These are phyloP conservation scores for Mareca strepera DNA, from an alignment of 2,797 vertebrate genomes.

Conservation along the genomic window DNA sequence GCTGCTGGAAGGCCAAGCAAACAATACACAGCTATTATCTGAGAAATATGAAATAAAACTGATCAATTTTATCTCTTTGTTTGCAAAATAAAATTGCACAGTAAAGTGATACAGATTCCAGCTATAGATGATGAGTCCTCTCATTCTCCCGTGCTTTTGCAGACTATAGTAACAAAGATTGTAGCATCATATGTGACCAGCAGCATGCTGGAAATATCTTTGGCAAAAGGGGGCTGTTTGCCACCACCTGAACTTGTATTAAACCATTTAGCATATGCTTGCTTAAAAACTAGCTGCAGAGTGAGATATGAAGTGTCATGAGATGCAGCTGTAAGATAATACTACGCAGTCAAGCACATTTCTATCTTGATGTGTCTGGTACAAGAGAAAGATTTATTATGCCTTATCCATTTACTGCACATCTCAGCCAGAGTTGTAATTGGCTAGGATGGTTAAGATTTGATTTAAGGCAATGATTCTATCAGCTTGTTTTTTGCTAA, in stretches of 20 bases:
- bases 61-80: neutral
- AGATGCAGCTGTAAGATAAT: constrained; percentile 38
- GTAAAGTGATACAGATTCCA: neutral
- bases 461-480: constrained; percentile 32
- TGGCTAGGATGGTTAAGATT: neutral
- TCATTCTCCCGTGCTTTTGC: neutral
- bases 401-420: neutral
- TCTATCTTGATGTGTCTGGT: neutral
- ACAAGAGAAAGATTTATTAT: constrained; percentile 27
- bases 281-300: constrained; percentile 6
- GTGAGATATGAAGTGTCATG: constrained; percentile 12
- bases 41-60: neutral
- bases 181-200: neutral
- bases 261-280: constrained; percentile 5
- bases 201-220: neutral
- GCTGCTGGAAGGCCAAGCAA: neutral
- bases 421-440: neutral
- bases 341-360: neutral
- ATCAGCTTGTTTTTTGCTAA: constrained; percentile 9
- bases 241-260: neutral
- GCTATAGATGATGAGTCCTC: fast-evolving
- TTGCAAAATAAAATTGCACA: neutral
- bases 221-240: neutral
- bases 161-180: neutral
- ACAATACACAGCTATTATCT: neutral